phyloP scores from a whole-genome alignment of 1,140 invertebrate genomes.

The Caenorhabditis latens region DNA sequence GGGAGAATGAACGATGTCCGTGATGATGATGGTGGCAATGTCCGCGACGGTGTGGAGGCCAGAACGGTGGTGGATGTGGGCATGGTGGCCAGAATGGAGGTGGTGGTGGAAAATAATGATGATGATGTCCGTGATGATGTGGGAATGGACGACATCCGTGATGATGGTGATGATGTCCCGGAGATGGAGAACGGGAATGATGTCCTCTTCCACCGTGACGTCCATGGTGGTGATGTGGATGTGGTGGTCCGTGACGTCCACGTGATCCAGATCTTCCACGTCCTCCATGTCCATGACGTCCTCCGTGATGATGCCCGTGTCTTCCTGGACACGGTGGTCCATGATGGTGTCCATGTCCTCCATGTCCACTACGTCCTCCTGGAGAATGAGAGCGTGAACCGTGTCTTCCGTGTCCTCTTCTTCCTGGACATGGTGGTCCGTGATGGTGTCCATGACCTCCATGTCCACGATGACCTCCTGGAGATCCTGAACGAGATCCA shows the following conservation, averaged over 20 bases:
- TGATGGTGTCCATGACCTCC: background rate
- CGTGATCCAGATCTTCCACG: conserved; percentile 19
- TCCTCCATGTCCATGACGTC: conserved; percentile 1
- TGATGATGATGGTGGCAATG: conserved; percentile 35
- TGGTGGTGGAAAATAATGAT: conserved; percentile 8
- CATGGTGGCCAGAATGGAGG: conserved; percentile 46
- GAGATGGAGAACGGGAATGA: conserved; percentile 28
- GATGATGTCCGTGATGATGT: conserved; percentile 28
- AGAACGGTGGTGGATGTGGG: conserved; percentile 36
- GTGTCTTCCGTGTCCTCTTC: conserved; percentile 35
- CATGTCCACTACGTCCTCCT: background rate
- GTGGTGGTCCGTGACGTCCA: background rate
- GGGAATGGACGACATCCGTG: conserved; percentile 8
- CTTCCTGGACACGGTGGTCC: conserved; percentile 42
- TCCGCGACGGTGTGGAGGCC: conserved; percentile 42
- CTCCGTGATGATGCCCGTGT: conserved; percentile 27
- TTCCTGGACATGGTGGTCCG: conserved; percentile 4
- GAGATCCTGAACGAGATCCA: conserved; percentile 12
- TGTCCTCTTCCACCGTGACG: conserved; percentile 3
- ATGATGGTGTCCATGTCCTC: conserved; percentile 25
- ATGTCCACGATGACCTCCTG: background rate
- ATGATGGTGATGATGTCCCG: background rate
- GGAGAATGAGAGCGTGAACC: conserved; percentile 34
- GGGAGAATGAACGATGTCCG: conserved; percentile 38
- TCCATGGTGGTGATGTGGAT: background rate